phyloP scores from a whole-genome alignment of 2,797 vertebrate genomes.

The Poecile montanus region DNA sequence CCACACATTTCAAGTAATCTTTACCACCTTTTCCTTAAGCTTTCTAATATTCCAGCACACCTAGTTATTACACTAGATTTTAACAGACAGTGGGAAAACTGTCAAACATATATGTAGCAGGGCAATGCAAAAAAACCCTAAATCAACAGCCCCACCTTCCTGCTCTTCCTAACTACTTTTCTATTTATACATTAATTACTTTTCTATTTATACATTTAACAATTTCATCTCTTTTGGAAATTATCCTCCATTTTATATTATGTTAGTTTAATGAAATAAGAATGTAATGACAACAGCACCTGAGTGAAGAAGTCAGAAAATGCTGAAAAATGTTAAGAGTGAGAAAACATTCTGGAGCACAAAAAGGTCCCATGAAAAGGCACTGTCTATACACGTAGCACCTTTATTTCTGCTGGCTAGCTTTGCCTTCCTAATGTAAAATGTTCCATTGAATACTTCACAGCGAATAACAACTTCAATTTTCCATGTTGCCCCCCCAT shows the following conservation, averaged over 20 bases:
- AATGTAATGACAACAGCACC: neutral
- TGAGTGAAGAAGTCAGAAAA: neutral
- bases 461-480: neutral
- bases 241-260: neutral
- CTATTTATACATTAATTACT: neutral
- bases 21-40: neutral
- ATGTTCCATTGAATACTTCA: neutral
- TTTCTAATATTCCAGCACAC: neutral
- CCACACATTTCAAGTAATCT: neutral
- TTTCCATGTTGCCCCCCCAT: neutral
- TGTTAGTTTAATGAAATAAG: neutral
- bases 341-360: neutral
- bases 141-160: neutral
- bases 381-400: neutral
- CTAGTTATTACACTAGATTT: neutral
- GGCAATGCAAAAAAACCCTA: neutral
- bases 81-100: neutral
- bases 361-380: neutral
- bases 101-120: neutral
- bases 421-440: neutral
- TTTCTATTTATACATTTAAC: neutral
- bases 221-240: neutral
- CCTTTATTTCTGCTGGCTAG: neutral
- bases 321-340: neutral
- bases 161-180: neutral